These are phyloP conservation scores for Dromaius novaehollandiae DNA, from an alignment of 2,113 vertebrate species.

Conservation along the genomic window DNA sequence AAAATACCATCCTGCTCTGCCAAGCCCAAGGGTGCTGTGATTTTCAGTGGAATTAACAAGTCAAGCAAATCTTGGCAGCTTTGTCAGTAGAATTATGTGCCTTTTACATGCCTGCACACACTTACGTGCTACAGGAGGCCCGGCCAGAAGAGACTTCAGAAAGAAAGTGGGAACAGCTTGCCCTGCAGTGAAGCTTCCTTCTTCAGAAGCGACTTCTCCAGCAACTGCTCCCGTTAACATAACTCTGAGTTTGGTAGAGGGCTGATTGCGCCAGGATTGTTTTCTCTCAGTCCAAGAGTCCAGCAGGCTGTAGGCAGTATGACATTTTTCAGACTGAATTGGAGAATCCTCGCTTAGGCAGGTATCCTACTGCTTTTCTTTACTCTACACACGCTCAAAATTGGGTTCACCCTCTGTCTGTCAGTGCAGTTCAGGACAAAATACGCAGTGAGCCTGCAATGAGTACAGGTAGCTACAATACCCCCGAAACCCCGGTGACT, in stretches of 20 bases:
- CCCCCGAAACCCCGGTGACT: neutral
- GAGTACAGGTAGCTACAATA: neutral
- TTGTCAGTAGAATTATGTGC: neutral
- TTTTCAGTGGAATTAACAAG: neutral
- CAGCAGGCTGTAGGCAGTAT: neutral
- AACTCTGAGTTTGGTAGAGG: neutral
- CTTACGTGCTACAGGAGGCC: neutral
- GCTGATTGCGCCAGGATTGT: neutral
- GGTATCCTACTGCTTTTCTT: neutral
- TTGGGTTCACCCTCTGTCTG: neutral
- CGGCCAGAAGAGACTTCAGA: neutral
- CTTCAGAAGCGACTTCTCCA: neutral
- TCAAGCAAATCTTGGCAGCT: neutral
- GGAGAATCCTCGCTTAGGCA: neutral
- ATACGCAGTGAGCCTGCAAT: neutral
- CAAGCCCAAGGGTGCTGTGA: neutral
- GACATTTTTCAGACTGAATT: neutral
- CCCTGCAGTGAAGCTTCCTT: neutral
- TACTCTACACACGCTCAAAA: neutral
- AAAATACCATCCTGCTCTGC: neutral
- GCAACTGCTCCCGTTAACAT: neutral
- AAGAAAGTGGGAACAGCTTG: neutral
- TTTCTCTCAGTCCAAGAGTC: neutral
- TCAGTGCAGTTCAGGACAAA: neutral
- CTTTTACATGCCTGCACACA: neutral